Evolutionary conservation across 2,888 invertebrate species (phyloP).

Genomic region (Apantesis nais): DNA sequence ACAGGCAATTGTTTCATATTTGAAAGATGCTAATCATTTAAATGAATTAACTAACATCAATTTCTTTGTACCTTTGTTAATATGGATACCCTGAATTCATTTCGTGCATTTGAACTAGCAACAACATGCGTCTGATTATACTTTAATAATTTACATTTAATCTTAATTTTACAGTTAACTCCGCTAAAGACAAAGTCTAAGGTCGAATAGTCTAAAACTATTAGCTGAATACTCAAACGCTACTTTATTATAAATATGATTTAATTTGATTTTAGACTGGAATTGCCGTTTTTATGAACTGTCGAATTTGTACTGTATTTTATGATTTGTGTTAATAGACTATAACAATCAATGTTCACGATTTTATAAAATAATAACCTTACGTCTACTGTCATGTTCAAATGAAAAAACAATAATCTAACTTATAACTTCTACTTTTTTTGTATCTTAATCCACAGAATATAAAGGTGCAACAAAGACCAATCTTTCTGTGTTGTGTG

Average conservation of each 20-base stretch:
- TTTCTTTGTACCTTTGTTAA: conserved; percentile 43
- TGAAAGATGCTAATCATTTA: conserved; percentile 2
- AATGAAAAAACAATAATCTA: too few species aligned
- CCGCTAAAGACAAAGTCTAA: not conserved
- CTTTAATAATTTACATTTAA: not conserved
- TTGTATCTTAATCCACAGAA: too few species aligned
- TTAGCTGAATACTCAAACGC: not conserved
- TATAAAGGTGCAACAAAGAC: too few species aligned
- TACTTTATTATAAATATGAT: not conserved
- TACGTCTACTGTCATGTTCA: too few species aligned
- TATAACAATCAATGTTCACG: too few species aligned
- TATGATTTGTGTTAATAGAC: too few species aligned
- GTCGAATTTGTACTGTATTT: too few species aligned
- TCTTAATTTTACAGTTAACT: not conserved
- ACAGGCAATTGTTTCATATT: conserved; percentile 9
- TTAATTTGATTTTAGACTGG: too few species aligned
- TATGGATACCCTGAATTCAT: conserved; percentile 42
- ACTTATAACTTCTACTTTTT: too few species aligned
- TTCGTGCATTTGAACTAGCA: conserved; percentile 62
- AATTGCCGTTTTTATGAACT: too few species aligned
- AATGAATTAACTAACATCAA: not conserved
- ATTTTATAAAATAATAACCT: too few species aligned
- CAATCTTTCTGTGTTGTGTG: too few species aligned
- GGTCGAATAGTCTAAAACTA: not conserved
- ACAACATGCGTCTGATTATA: conserved; percentile 43